Conservation (phyloP, 2,797 vertebrate genomes). For the Pangasius djambal region DNA sequence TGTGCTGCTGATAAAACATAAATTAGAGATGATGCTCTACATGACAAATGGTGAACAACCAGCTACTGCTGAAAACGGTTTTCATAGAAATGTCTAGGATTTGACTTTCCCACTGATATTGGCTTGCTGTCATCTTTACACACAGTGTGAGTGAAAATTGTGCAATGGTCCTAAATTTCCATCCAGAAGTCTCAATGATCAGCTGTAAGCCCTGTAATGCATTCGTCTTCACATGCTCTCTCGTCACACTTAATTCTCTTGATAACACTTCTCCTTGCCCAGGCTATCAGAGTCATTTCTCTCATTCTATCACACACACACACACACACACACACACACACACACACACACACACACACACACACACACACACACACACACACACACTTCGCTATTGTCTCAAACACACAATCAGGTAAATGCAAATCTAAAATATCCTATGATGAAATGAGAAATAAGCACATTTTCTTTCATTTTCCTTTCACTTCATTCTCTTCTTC, state of each 20-base stretch:
- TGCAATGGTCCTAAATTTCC: background rate
- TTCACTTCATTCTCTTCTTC: no score
- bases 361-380: constrained; percentile 3
- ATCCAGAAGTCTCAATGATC: background rate
- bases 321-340: background rate
- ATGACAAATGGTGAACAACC: background rate
- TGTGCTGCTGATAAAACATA: background rate
- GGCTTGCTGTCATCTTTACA: background rate
- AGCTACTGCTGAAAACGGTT: background rate
- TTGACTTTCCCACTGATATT: background rate
- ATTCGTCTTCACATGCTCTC: background rate
- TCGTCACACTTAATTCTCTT: background rate
- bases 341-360: background rate
- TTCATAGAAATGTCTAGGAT: background rate
- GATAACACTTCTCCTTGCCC: background rate
- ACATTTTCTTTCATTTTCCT: no score
- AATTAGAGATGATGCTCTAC: background rate
- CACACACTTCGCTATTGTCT: no score
- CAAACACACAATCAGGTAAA: no score
- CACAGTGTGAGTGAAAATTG: background rate
- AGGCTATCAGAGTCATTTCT: background rate
- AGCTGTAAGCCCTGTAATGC: background rate
- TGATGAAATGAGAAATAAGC: no score
- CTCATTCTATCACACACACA: background rate
- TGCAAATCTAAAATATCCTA: no score